Evolutionary conservation across 2,113 vertebrate genomes (phyloP), one percentile per base, ranked within the genome.

Genomic region (Cololabis saira): DNA sequence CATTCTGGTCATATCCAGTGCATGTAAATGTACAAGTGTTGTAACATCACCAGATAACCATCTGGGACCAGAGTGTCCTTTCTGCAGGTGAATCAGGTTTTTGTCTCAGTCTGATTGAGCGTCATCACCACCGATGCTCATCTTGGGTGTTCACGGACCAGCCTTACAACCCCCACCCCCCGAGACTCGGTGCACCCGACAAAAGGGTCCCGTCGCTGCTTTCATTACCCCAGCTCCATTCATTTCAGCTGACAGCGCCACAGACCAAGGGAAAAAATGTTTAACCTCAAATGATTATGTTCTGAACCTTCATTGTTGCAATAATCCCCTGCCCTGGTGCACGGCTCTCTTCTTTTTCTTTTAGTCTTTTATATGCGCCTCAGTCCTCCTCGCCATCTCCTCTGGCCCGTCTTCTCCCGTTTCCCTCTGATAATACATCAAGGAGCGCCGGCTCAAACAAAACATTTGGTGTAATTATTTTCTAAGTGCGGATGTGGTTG

Each of bases 231-330:
- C 60, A 21, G 40, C 58, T 60, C 65, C 73, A 76, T 83, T 87
- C 64, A 87, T 88, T 89, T 79, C 79, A 73, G 52, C 51, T 85
- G 79, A 78, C 76, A 67, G 73, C 81, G 80, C 49, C 22, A 47
- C 67, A 84, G 71, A 63, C 63, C 57, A 77, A 73, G 68, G 71
- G 77, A 53, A 87, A 49, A 83, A 87, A 68, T 80, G 73, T 89
- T 92, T 92, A 90, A 92, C 91, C 90, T 89, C 62, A 61, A 75
- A 84, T 90, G 84, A 92, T 92, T 89, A 87, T 76, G 60, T 67
- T 77, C 51, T 90, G 89, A 92, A 91, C 90, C 59, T 80, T 79
- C 67, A 51, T 44, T 68, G 69, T 67, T 76, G 59, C 49, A 76
- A 87, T 81, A 77, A 65, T 74, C 81, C 50, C 47, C 75, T 75